A percentile compares a stretch with the other conserved stretches of the same genome.
phyloP scores from a whole-genome alignment of 1,140 invertebrate species.

The Ditylenchus dipsaci region DNA sequence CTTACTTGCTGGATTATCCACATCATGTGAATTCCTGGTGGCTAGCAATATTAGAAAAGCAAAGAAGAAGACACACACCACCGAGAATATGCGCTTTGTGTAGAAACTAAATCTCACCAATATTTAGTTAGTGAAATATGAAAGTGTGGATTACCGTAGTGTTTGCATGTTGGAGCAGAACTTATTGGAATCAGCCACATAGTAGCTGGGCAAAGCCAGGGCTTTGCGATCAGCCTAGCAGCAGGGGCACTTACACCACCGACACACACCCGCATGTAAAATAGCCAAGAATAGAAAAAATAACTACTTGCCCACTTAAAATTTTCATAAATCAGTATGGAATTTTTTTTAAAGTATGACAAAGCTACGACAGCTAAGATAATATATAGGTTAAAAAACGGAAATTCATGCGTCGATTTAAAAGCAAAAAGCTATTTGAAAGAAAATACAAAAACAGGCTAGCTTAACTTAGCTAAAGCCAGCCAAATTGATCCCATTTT shows the following conservation, averaged over 20 bases:
- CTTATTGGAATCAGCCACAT: background rate
- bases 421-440: too few relatives aligned
- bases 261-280: background rate
- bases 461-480: too few relatives aligned
- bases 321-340: background rate
- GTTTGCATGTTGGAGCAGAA: background rate
- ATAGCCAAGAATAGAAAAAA: background rate
- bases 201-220: background rate
- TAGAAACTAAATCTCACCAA: slow-evolving; percentile 30
- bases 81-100: slow-evolving; percentile 34
- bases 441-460: too few relatives aligned
- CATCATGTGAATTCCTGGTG: slow-evolving; percentile 13
- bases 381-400: too few relatives aligned
- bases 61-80: slow-evolving; percentile 42
- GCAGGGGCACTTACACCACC: background rate
- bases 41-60: slow-evolving; percentile 42
- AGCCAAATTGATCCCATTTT: too few relatives aligned
- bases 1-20: background rate
- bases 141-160: background rate
- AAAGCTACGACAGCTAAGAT: too few relatives aligned
- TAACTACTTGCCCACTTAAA: background rate
- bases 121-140: slow-evolving; percentile 2
- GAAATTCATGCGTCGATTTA: too few relatives aligned
- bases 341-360: too few relatives aligned
- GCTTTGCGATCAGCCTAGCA: background rate